phyloP scores from a whole-genome alignment of 2,888 invertebrate genomes.

The Teleogryllus oceanicus region DNA sequence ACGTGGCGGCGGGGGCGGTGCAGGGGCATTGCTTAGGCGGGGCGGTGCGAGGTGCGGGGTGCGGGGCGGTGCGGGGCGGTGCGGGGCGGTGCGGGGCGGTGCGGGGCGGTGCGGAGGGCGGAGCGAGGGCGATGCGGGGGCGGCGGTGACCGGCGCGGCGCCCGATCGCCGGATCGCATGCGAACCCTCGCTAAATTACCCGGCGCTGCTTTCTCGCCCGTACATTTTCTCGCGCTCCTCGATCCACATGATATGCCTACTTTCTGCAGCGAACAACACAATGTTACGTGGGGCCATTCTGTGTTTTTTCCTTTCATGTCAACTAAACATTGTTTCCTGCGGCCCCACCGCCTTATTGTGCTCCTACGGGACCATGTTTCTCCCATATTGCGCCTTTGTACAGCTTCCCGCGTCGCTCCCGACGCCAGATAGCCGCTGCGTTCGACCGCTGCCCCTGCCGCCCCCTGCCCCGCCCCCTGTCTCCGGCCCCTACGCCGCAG shows the following conservation, averaged over 20 bases:
- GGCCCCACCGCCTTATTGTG: neutral
- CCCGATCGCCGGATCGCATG: slow-evolving; percentile 11
- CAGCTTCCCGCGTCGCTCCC: neutral
- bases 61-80: neutral
- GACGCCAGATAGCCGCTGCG: no score
- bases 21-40: no score
- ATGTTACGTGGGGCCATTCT: neutral
- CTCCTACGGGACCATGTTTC: neutral
- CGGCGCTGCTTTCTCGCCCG: neutral
- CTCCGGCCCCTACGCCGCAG: no score
- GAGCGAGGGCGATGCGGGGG: neutral
- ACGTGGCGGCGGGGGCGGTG: no score
- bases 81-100: neutral
- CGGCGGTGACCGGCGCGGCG: neutral
- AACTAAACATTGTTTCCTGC: slow-evolving; percentile 18
- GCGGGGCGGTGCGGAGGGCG: neutral
- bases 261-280: neutral
- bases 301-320: neutral
- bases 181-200: slow-evolving; percentile 2
- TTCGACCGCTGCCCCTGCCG: neutral
- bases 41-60: no score
- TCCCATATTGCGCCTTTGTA: neutral
- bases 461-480: neutral
- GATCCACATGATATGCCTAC: slow-evolving; percentile 9
- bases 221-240: neutral